phyloP scores from a whole-genome alignment of 2,797 vertebrate species.

The Stomatorhinus walkeri region DNA sequence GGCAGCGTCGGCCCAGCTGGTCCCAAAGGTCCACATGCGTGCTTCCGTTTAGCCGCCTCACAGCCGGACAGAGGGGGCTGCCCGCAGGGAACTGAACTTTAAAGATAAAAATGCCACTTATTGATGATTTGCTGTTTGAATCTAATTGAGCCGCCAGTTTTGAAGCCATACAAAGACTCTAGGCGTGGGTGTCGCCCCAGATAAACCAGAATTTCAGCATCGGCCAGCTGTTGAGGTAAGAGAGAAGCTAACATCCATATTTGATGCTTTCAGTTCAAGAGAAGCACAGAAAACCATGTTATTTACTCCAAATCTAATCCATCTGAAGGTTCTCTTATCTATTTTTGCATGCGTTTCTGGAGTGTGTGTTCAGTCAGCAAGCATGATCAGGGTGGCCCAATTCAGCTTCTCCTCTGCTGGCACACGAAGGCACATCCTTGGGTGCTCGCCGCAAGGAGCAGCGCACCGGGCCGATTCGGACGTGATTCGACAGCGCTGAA shows the following conservation, averaged over 20 bases:
- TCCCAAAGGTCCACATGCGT: slow-evolving; percentile 23
- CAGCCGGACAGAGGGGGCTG: background rate
- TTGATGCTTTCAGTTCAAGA: slow-evolving; percentile 17
- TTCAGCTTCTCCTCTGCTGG: background rate
- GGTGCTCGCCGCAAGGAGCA: slow-evolving; percentile 29
- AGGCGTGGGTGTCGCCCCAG: slow-evolving; percentile 33
- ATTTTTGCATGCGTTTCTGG: background rate
- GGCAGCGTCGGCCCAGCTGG: slow-evolving; percentile 23
- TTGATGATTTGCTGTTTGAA: slow-evolving; percentile 17
- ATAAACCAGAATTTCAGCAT: slow-evolving; percentile 29
- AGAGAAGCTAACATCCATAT: slow-evolving; percentile 23
- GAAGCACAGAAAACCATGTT: background rate
- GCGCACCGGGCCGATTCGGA: slow-evolving; percentile 35
- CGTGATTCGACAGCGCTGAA: slow-evolving; percentile 42
- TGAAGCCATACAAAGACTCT: slow-evolving; percentile 15
- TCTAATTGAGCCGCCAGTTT: slow-evolving; percentile 26
- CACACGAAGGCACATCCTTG: slow-evolving; percentile 9
- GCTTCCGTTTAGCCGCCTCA: background rate
- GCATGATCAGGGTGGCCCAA: too few species aligned
- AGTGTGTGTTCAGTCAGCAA: background rate
- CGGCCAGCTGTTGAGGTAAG: slow-evolving; percentile 14
- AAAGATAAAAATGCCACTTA: slow-evolving; percentile 31
- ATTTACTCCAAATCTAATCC: slow-evolving; percentile 33
- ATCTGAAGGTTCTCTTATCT: slow-evolving; percentile 21
- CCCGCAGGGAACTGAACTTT: slow-evolving; percentile 22